These are phyloP conservation scores for Polypedilum pembai DNA, from an alignment of 1,140 invertebrate genomes.

Conservation along the genomic window DNA sequence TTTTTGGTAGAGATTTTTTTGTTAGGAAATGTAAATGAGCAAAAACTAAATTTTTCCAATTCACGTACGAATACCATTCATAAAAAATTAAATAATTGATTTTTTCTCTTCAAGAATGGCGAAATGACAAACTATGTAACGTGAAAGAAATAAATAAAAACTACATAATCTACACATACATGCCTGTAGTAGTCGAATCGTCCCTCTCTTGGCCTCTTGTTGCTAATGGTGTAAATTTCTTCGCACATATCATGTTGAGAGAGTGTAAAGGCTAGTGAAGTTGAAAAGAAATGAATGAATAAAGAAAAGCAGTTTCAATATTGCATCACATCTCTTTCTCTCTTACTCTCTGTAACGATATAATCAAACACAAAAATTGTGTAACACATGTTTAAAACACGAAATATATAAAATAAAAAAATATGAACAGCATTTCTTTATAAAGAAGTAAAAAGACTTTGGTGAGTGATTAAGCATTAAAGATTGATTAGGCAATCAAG, in stretches of 20 bases:
- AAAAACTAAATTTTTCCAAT: too few species aligned
- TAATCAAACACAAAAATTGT: constrained; percentile 8
- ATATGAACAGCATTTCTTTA: not conserved
- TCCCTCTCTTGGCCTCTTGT: not conserved
- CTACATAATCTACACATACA: not conserved
- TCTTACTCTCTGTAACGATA: not conserved
- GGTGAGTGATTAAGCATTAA: not conserved
- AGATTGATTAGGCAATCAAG: not conserved
- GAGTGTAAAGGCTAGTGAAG: not conserved
- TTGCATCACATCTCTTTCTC: not conserved
- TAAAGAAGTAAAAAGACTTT: not conserved
- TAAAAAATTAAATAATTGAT: too few species aligned
- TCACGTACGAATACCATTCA: too few species aligned
- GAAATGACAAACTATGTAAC: not conserved
- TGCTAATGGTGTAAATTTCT: not conserved
- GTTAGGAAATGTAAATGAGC: too few species aligned
- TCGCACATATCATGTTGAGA: not conserved
- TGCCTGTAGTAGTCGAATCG: not conserved
- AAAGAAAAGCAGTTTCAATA: not conserved
- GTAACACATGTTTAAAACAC: not conserved
- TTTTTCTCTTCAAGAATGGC: not conserved
- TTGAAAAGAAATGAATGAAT: not conserved
- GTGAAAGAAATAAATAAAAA: not conserved
- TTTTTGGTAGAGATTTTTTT: too few species aligned
- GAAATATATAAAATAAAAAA: not conserved